Percentiles rank a stretch among this genome's conserved stretches.
Conservation (phyloP, 2,797 vertebrate species). For the Cyprinella venusta region DNA sequence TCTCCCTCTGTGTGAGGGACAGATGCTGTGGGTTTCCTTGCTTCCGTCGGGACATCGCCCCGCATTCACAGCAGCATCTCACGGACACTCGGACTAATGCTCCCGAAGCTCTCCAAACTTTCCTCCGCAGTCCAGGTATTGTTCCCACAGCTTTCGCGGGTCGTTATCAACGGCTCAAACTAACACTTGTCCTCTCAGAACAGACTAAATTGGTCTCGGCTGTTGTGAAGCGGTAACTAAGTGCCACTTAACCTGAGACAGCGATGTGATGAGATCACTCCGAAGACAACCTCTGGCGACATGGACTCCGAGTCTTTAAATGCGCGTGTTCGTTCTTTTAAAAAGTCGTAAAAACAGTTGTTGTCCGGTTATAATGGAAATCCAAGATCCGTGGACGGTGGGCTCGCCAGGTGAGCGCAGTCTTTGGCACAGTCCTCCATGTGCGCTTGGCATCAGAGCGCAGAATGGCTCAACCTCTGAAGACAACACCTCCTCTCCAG, state of each 20-base stretch:
- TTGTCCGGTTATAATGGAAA: slow-evolving; percentile 60
- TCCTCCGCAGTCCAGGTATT: slow-evolving; percentile 60
- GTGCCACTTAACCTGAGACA: slow-evolving; percentile 30
- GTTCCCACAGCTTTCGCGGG: slow-evolving; percentile 2
- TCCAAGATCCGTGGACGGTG: slow-evolving; percentile 80
- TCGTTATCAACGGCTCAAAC: not conserved
- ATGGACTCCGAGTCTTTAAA: slow-evolving; percentile 12
- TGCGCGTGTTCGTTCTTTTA: not conserved
- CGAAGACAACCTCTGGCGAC: not conserved
- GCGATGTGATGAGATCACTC: not conserved
- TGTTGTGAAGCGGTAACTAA: not conserved
- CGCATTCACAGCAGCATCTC: slow-evolving; percentile 99
- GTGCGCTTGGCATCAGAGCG: slow-evolving; percentile 85
- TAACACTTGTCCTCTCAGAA: slow-evolving; percentile 2
- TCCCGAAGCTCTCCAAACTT: slow-evolving; percentile 77
- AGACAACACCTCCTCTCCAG: slow-evolving; percentile 78
- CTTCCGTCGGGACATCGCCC: slow-evolving; percentile 99
- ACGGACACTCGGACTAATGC: slow-evolving; percentile 89
- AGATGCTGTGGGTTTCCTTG: slow-evolving; percentile 99
- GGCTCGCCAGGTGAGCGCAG: slow-evolving; percentile 72
- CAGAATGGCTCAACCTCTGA: slow-evolving; percentile 81
- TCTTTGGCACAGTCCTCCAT: slow-evolving; percentile 80
- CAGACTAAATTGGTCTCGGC: not conserved
- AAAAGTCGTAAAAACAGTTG: slow-evolving; percentile 40
- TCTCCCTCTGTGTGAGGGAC: slow-evolving; percentile 92